A percentile compares a stretch with the other conserved stretches of the same genome.
phyloP scores from a whole-genome alignment of 1,140 invertebrate genomes.

The Heliconius melpomene region DNA sequence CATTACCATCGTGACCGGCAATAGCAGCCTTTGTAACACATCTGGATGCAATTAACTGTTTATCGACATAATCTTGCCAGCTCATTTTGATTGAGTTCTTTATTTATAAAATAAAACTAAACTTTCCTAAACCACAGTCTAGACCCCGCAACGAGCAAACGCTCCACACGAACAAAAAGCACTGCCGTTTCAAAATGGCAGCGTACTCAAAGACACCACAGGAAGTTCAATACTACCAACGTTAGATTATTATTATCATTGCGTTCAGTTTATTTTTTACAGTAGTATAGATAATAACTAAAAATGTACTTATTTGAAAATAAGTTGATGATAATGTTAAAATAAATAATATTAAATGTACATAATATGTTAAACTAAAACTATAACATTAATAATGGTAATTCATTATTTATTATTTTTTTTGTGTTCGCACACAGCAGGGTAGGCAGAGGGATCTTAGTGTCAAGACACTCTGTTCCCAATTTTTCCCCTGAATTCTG shows the following conservation, averaged over 20 bases:
- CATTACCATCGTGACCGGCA: constrained; percentile 95
- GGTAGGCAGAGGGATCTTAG: too few species aligned
- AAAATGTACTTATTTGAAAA: background rate
- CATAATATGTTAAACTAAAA: too few species aligned
- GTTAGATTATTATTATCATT: constrained; percentile 38
- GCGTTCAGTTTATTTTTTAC: constrained; percentile 39
- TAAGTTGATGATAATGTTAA: too few species aligned
- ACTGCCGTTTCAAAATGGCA: constrained; percentile 80
- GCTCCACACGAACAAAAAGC: constrained; percentile 80
- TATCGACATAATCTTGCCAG: constrained; percentile 99
- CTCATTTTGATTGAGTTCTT: constrained; percentile 87
- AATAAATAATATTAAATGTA: too few species aligned
- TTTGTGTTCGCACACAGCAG: too few species aligned
- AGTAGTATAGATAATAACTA: background rate
- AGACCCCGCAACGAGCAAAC: constrained; percentile 77
- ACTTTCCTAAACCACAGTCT: constrained; percentile 76
- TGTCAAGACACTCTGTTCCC: too few species aligned
- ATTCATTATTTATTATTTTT: too few species aligned
- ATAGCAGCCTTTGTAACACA: constrained; percentile 97
- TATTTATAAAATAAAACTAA: constrained; percentile 78
- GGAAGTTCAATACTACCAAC: constrained; percentile 66
- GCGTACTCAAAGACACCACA: constrained; percentile 70
- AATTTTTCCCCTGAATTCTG: too few species aligned
- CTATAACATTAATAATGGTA: too few species aligned
- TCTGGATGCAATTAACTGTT: constrained; percentile 95